phyloP scores from a whole-genome alignment of 2,113 vertebrate species.

The Spermophilus dauricus region DNA sequence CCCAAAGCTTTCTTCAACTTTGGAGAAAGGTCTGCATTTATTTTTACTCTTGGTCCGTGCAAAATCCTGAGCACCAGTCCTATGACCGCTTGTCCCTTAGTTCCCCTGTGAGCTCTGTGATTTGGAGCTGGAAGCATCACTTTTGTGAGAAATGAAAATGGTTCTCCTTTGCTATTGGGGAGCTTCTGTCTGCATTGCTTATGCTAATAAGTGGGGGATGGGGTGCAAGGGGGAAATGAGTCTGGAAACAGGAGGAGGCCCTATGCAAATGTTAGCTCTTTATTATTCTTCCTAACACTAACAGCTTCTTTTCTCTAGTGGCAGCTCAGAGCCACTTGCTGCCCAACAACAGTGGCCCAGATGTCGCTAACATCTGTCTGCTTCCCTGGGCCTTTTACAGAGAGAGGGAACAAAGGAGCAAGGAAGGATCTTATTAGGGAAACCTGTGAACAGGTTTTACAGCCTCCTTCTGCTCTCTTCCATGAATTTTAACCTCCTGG shows the following conservation, averaged over 20 bases:
- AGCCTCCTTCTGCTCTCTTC: not conserved
- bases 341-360: conserved; percentile 61
- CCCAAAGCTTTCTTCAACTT: not conserved
- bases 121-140: not conserved
- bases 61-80: not conserved
- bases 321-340: conserved; percentile 57
- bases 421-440: not conserved
- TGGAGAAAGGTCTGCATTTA: not conserved
- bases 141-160: not conserved
- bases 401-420: not conserved
- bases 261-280: conserved; percentile 65
- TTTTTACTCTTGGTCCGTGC: rapidly evolving
- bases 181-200: not conserved
- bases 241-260: not conserved
- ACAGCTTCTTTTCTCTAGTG: conserved; percentile 49
- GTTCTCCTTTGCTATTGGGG: not conserved
- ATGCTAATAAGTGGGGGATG: not conserved
- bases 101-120: not conserved
- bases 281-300: conserved; percentile 61
- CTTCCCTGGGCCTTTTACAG: not conserved
- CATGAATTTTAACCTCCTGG: rapidly evolving
- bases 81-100: too few species aligned
- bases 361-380: conserved; percentile 80
- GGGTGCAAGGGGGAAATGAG: not conserved
- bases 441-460: not conserved